These are phyloP conservation scores for Pedionomus torquatus DNA, from an alignment of 2,113 vertebrate species.

Conservation along the genomic window DNA sequence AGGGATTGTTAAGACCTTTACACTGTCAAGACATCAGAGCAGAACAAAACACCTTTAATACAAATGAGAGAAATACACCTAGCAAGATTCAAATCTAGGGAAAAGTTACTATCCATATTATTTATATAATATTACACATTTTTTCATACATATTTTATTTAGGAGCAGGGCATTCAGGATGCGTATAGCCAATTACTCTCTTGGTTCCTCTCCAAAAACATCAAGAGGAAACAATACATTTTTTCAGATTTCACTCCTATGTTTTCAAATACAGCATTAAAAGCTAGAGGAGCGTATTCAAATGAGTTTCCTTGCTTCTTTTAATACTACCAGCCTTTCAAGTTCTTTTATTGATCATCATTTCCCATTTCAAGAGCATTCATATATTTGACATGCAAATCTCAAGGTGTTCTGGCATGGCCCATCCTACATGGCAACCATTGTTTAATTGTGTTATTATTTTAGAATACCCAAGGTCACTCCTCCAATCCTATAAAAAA, in stretches of 20 bases:
- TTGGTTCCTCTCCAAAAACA: not conserved
- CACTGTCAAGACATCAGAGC: not conserved
- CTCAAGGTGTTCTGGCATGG: constrained; percentile 24
- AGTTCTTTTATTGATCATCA: not conserved
- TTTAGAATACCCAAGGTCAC: constrained; percentile 42
- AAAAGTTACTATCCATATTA: not conserved
- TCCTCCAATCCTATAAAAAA: constrained; percentile 45
- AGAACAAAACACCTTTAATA: not conserved
- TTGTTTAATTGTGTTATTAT: constrained; percentile 47
- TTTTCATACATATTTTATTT: not conserved
- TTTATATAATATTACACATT: not conserved
- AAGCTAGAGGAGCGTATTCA: not conserved
- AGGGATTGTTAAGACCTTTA: not conserved
- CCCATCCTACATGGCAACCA: not conserved
- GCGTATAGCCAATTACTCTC: not conserved
- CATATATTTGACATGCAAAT: constrained; percentile 26
- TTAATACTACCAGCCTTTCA: not conserved
- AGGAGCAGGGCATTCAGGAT: not conserved
- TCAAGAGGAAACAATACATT: not conserved
- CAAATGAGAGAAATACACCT: not conserved
- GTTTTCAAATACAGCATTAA: not conserved
- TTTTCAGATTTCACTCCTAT: not conserved
- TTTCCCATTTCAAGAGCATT: constrained; percentile 5
- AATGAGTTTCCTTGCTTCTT: not conserved
- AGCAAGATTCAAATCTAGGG: not conserved